Conservation (phyloP, 2,797 vertebrate species). For the Ammospiza maritima region DNA sequence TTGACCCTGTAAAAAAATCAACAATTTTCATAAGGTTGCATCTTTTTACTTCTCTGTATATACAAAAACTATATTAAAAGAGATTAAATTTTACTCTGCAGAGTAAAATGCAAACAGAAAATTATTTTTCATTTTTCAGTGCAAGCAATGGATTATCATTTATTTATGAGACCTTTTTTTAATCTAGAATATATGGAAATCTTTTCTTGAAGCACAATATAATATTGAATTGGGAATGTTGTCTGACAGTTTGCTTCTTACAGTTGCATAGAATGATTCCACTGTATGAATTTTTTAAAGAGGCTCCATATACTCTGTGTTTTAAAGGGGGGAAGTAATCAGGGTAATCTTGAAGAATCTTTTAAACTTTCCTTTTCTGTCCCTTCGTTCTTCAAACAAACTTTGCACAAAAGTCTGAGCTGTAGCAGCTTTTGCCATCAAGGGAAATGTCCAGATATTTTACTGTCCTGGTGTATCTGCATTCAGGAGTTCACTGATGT, state of each 20-base stretch:
- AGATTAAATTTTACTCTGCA: slow-evolving; percentile 93
- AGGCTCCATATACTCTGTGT: slow-evolving; percentile 68
- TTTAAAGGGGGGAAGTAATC: slow-evolving; percentile 72
- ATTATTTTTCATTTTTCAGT: slow-evolving; percentile 92
- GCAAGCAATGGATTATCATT: slow-evolving; percentile 91
- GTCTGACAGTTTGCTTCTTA: slow-evolving; percentile 81
- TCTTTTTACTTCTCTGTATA: slow-evolving; percentile 87
- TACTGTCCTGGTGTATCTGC: neutral
- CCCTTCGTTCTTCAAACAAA: neutral
- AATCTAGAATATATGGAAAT: slow-evolving; percentile 96
- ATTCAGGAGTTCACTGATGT: neutral
- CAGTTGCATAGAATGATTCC: slow-evolving; percentile 72
- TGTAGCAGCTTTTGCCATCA: neutral
- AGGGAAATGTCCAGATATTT: neutral
- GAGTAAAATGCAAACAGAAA: slow-evolving; percentile 94
- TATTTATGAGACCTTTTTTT: slow-evolving; percentile 94
- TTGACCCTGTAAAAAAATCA: slow-evolving; percentile 85
- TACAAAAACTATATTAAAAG: slow-evolving; percentile 92
- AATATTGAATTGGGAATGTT: slow-evolving; percentile 85
- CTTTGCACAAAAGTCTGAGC: neutral
- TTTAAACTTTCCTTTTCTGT: slow-evolving; percentile 15
- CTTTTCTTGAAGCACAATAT: slow-evolving; percentile 87
- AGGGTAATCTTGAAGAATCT: slow-evolving; percentile 61
- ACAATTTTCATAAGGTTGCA: slow-evolving; percentile 90
- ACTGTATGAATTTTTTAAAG: slow-evolving; percentile 80